Evolutionary conservation across 2,888 invertebrate species (phyloP).

Genomic region (Melieria crassipennis): DNA sequence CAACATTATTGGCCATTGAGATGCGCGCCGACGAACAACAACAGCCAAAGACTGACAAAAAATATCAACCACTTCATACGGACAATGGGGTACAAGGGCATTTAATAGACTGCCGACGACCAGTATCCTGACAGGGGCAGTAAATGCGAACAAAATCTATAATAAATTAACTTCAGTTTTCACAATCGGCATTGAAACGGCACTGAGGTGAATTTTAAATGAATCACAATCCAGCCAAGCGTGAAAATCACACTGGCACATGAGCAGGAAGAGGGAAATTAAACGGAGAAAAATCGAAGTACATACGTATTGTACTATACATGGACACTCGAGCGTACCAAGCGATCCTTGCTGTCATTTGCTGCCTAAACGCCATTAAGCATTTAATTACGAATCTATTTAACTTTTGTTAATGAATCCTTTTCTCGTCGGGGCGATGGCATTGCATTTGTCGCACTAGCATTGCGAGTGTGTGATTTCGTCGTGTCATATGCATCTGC

Average conservation of each 20-base stretch:
- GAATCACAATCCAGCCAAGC: slow-evolving; percentile 65
- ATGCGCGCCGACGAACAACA: slow-evolving; percentile 22
- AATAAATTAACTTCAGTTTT: slow-evolving; percentile 62
- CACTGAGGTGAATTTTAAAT: slow-evolving; percentile 54
- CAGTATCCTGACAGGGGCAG: slow-evolving; percentile 36
- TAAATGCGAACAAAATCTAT: slow-evolving; percentile 58
- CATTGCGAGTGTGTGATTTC: slow-evolving; percentile 54
- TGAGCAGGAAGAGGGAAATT: slow-evolving; percentile 22
- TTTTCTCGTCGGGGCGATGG: slow-evolving; percentile 48
- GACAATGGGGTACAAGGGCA: slow-evolving; percentile 30
- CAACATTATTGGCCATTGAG: slow-evolving; percentile 12
- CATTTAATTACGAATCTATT: slow-evolving; percentile 38
- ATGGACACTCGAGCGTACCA: background rate
- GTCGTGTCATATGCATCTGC: background rate
- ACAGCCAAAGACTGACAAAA: slow-evolving; percentile 49
- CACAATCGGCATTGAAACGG: slow-evolving; percentile 49
- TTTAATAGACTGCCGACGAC: slow-evolving; percentile 54
- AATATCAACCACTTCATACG: slow-evolving; percentile 38
- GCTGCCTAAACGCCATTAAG: slow-evolving; percentile 53
- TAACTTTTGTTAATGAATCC: slow-evolving; percentile 59
- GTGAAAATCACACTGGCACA: slow-evolving; percentile 54
- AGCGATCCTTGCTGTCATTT: slow-evolving; percentile 19
- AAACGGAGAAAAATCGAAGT: background rate
- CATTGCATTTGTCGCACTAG: no score
- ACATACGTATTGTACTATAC: slow-evolving; percentile 6